These are phyloP conservation scores for Cybosia mesomella DNA, from an alignment of 2,888 invertebrate species.

Conservation along the genomic window DNA sequence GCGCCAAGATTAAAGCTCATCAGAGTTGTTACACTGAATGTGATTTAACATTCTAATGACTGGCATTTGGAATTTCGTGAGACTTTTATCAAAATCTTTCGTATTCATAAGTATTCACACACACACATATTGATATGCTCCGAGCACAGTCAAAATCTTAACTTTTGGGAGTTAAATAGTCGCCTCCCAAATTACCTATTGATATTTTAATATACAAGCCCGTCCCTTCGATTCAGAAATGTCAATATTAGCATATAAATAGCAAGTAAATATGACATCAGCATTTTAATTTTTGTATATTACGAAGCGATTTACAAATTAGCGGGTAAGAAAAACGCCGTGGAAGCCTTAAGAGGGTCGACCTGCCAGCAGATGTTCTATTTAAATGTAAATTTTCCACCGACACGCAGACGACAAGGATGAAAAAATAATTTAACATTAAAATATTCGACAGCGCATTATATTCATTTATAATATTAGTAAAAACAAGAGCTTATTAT, in stretches of 20 bases:
- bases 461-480: slow-evolving; percentile 53
- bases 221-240: slow-evolving; percentile 70
- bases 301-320: slow-evolving; percentile 86
- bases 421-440: slow-evolving; percentile 80
- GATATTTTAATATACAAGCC: slow-evolving; percentile 80
- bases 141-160: slow-evolving; percentile 61
- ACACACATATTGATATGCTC: slow-evolving; percentile 59
- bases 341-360: slow-evolving; percentile 82
- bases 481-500: slow-evolving; percentile 31
- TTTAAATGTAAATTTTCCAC: slow-evolving; percentile 85
- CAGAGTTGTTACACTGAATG: slow-evolving; percentile 73
- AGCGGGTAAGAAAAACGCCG: slow-evolving; percentile 84
- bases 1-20: slow-evolving; percentile 81
- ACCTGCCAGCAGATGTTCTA: slow-evolving; percentile 84
- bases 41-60: slow-evolving; percentile 78
- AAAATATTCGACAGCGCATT: slow-evolving; percentile 75
- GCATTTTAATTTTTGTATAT: slow-evolving; percentile 87
- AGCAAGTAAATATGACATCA: slow-evolving; percentile 85
- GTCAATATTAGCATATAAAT: slow-evolving; percentile 84
- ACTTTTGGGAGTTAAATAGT: slow-evolving; percentile 62
- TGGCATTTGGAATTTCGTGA: slow-evolving; percentile 57
- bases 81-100: slow-evolving; percentile 31
- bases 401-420: slow-evolving; percentile 78
- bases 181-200: slow-evolving; percentile 77
- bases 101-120: slow-evolving; percentile 41